Conservation (phyloP, 2,888 invertebrate species). For the Panopea generosa region DNA sequence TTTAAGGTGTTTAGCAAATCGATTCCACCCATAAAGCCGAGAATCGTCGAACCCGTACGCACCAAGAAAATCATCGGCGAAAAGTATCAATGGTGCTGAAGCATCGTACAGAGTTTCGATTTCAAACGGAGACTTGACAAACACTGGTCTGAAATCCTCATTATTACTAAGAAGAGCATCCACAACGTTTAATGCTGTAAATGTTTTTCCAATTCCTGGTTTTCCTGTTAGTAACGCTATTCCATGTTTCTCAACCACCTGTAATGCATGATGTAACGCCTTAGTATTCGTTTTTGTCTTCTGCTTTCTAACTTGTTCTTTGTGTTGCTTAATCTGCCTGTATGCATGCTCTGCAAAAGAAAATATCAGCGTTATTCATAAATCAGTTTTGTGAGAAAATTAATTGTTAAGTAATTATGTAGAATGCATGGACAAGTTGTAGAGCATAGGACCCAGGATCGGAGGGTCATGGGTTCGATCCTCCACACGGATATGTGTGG, state of each 20-base stretch:
- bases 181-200: conserved; percentile 39
- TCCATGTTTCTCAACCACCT: conserved; percentile 13
- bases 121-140: conserved; percentile 23
- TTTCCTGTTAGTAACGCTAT: conserved; percentile 39
- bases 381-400: neutral
- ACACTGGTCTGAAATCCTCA: conserved; percentile 17
- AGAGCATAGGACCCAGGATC: no score
- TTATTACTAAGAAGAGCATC: conserved; percentile 17
- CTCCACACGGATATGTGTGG: no score
- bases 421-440: no score
- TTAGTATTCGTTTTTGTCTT: conserved; percentile 16
- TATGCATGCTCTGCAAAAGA: neutral
- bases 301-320: conserved; percentile 1
- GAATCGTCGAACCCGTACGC: neutral
- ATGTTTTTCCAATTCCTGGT: conserved; percentile 47
- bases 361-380: neutral
- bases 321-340: conserved; percentile 2
- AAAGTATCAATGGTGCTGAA: conserved; percentile 19
- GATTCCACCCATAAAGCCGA: conserved; percentile 19
- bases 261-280: conserved; percentile 23
- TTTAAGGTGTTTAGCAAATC: conserved; percentile 6
- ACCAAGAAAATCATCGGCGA: conserved; percentile 51
- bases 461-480: no score
- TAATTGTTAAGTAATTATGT: no score
- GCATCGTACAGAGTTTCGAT: conserved; percentile 18